phyloP scores from a whole-genome alignment of 2,113 vertebrate genomes.

The Eulemur macaco region DNA sequence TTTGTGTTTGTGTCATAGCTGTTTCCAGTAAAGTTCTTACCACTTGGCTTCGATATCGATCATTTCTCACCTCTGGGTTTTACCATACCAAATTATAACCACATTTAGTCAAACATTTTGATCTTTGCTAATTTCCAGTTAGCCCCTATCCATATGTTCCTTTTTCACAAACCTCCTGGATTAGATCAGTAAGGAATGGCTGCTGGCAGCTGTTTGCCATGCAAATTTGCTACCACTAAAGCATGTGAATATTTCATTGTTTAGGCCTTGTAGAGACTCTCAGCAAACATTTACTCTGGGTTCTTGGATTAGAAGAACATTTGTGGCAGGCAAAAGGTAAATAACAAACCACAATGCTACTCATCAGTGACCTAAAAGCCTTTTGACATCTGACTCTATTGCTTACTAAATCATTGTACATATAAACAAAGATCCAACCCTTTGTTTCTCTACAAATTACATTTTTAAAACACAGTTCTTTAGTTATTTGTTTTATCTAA shows the following conservation, averaged over 20 bases:
- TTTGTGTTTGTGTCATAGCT: background rate
- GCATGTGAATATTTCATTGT: constrained; percentile 76
- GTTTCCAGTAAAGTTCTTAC: background rate
- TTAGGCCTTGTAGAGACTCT: constrained; percentile 69
- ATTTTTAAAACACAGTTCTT: constrained; percentile 58
- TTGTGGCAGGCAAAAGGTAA: constrained; percentile 76
- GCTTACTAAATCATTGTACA: constrained; percentile 68
- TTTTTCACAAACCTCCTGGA: constrained; percentile 54
- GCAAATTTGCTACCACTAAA: constrained; percentile 73
- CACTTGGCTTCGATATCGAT: background rate
- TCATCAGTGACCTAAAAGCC: constrained; percentile 71
- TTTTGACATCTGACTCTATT: constrained; percentile 71
- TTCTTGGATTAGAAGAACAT: constrained; percentile 74
- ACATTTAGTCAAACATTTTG: constrained; percentile 35
- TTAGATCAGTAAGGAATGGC: constrained; percentile 58
- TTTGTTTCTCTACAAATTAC: constrained; percentile 65
- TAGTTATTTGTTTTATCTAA: constrained; percentile 65
- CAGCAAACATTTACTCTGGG: constrained; percentile 75
- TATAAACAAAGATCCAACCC: constrained; percentile 68
- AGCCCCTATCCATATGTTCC: constrained; percentile 45
- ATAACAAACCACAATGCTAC: constrained; percentile 75
- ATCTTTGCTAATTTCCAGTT: constrained; percentile 61
- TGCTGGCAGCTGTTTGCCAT: constrained; percentile 72
- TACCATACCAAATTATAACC: constrained; percentile 45
- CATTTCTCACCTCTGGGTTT: constrained; percentile 56